Evolutionary conservation across 2,113 vertebrate species (phyloP), one percentile per base, ranked within the genome.

Genomic region (Amazona guildingii): DNA sequence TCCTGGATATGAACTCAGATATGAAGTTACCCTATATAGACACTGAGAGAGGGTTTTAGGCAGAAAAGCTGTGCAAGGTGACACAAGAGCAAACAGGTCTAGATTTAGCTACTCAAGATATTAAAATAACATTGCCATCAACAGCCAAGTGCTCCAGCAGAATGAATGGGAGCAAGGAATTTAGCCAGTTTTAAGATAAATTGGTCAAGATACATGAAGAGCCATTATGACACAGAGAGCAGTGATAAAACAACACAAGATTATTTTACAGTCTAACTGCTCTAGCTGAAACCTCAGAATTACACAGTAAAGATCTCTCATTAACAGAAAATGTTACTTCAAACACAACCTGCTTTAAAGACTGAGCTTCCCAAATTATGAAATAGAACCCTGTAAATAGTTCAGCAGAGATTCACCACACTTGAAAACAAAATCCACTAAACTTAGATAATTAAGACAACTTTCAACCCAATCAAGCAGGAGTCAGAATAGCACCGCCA

Each of bases 81-180:
- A 55, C 1, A 6, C 9, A 23, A 46, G 19, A 83, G 15, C 31
- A 73, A 83, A n/a, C 3, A 2, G 0, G 0, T 24, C 33, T 31
- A 51, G 28, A 35, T 27, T n/a, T 2, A 44, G 49, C 74, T 57
- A 43, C 9, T 63, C 3, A 31, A 86, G 21, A 54, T 57, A 57
- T 13, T 66, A 16, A 33, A 43, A 44, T 75, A 83, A 84, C 29
- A 4, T 18, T 83, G 51, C 9, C n/a, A 46, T 43, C 43, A 59
- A 59, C 48, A 72, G 61, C 46, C 17, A 61, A 44, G 9, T n/a
- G 16, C 48, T 79, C 13, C 43, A 61, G n/a, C 39, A 82, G 19
- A 83, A 80, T 31, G 8, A 35, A 10, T 4, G 9, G 25, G 13
- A 76, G 4, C 17, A 28, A 85, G 20, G 20, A 89, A 79, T 67